Base-by-base conservation (phyloP, 2,797 vertebrate genomes). In the Aratinga solstitialis region DNA sequence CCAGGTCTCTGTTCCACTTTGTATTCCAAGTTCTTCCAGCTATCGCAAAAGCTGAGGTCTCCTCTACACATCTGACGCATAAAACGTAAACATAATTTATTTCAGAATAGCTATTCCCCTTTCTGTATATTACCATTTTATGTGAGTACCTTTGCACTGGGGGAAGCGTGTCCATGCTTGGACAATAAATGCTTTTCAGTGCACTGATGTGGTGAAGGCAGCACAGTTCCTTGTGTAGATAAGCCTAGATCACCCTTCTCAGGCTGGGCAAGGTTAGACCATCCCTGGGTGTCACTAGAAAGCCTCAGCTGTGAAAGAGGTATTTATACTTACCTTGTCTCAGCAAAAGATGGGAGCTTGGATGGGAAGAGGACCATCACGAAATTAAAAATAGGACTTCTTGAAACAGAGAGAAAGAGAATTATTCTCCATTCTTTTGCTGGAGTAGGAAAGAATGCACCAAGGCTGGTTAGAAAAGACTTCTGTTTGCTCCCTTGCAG, bases 401-500 rank as follows among this genome's bases (percentile, higher is more conserved):
- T 53, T 45, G 36, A 84, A 94, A 74, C 9, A 36, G 7, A 32
- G 18, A 62, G 12, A 75, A 73, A 58, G 16, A 79, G 10, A 76
- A 10, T 22, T 84, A 69, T 84, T 74, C 32, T 59, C 40, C 4
- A 3, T 14, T 30, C 13, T 56, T 84, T 84, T 92, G 13, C 24
- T 8, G 50, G 61, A 36, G 61, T 11, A 30, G 36, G 45, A 61
- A 36, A 56, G 27, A 86, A 54, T 0, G 2, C 34, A 62, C 24
- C 1, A 13, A 50, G 11, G 12, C 15, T 50, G 38, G 2, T 54
- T 27, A 62, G n/a, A 61, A 72, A 75, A 61, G 32, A 2, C 2
- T 26, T 76, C 53, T 59, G 15, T 40, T 7, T 0, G 0, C 19
- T 80, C 13, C 6, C 20, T 51, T 63, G 30, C 11, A 51, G 10